Conservation (phyloP, 2,888 invertebrate species). For the Encarsia formosa region DNA sequence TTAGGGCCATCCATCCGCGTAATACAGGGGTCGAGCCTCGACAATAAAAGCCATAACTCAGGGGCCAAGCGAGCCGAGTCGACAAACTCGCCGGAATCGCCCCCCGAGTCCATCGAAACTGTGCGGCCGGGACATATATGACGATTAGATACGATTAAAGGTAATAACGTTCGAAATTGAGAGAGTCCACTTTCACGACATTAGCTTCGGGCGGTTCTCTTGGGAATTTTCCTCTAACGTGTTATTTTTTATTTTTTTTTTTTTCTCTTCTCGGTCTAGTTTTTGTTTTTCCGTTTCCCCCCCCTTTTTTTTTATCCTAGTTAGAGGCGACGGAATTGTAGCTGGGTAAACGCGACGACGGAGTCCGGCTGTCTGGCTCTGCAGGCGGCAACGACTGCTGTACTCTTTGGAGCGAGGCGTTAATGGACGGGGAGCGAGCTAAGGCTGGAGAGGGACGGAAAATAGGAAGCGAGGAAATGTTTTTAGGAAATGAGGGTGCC, state of each 20-base stretch:
- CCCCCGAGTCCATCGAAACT: conserved; percentile 7
- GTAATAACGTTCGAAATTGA: conserved; percentile 43
- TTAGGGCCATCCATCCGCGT: conserved; percentile 22
- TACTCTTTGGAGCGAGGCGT: no score
- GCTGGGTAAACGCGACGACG: conserved; percentile 11
- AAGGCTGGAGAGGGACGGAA: no score
- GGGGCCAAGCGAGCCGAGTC: conserved; percentile 8
- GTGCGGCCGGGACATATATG: no score
- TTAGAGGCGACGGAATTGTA: conserved; percentile 18
- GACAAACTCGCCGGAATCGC: conserved; percentile 1
- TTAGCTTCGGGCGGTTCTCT: no score
- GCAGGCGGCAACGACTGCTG: neutral
- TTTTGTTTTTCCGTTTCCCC: neutral
- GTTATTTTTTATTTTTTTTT: no score
- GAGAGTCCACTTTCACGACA: conserved; percentile 42
- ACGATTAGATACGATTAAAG: conserved; percentile 37
- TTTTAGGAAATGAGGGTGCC: no score
- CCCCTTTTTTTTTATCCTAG: neutral
- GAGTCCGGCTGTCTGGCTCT: conserved; percentile 2
- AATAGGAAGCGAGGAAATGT: no score
- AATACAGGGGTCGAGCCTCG: conserved; percentile 15
- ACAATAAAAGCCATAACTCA: conserved; percentile 28
- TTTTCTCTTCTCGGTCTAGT: neutral
- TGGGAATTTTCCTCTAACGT: conserved; percentile 14
- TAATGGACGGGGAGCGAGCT: no score